Conservation (phyloP, 2,888 invertebrate species). For the Pollenia labialis region DNA sequence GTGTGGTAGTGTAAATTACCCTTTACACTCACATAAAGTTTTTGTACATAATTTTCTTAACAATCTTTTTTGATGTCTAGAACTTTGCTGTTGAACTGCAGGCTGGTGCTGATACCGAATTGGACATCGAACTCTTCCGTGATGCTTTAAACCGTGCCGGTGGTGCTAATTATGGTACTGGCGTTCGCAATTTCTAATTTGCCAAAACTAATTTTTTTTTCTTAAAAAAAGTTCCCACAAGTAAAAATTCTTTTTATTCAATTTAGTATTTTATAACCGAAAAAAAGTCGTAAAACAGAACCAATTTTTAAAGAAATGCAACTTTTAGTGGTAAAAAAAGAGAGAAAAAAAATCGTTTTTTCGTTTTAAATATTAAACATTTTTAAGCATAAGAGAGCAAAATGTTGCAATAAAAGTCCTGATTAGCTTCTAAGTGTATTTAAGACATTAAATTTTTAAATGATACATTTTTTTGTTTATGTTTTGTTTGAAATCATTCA, state of each 20-base stretch:
- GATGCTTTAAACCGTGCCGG: conserved; percentile 89
- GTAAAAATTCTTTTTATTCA: conserved; percentile 24
- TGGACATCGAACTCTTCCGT: conserved; percentile 89
- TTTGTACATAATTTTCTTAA: neutral
- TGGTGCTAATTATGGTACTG: conserved; percentile 92
- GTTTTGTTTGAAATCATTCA: conserved; percentile 64
- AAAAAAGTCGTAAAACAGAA: conserved; percentile 39
- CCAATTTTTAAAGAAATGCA: conserved; percentile 53
- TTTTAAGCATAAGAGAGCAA: conserved; percentile 72
- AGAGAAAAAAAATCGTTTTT: conserved; percentile 41
- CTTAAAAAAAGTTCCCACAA: conserved; percentile 36
- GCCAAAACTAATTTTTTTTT: conserved; percentile 12
- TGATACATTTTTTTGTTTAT: conserved; percentile 62
- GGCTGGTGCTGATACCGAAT: conserved; percentile 88
- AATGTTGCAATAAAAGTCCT: conserved; percentile 75
- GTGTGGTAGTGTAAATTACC: no score
- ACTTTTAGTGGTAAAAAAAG: conserved; percentile 46
- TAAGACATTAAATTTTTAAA: conserved; percentile 73
- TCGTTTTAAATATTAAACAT: conserved; percentile 63
- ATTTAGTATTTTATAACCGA: conserved; percentile 37
- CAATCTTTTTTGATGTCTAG: conserved; percentile 86
- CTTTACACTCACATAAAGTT: no score
- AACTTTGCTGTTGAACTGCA: conserved; percentile 92
- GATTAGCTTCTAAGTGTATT: conserved; percentile 76
- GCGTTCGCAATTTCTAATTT: conserved; percentile 86